Evolutionary conservation across 2,797 vertebrate species (phyloP).

Genomic region (Alectoris magna): DNA sequence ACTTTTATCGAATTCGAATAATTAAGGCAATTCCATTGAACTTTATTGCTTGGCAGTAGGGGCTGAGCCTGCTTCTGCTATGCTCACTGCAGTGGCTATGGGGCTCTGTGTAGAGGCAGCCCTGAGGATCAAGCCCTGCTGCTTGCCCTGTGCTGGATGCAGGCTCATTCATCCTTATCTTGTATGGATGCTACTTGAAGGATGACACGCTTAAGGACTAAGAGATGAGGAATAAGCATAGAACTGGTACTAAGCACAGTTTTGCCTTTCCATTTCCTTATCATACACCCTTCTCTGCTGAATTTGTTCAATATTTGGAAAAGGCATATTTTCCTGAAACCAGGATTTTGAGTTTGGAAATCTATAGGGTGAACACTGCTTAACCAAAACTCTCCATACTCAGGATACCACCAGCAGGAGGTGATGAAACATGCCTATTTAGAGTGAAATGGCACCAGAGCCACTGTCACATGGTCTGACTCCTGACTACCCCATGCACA

Average conservation of each 20-base stretch:
- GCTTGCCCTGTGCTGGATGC: not conserved
- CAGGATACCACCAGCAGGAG: not conserved
- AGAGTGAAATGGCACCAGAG: not conserved
- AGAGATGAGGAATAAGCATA: not conserved
- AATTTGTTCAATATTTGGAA: not conserved
- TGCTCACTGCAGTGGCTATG: accelerated
- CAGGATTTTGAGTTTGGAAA: not conserved
- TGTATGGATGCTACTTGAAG: not conserved
- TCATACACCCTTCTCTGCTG: not conserved
- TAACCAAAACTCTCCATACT: not conserved
- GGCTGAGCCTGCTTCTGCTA: not conserved
- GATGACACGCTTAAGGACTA: not conserved
- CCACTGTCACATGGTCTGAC: not conserved
- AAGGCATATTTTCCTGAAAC: not conserved
- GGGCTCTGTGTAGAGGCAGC: not conserved
- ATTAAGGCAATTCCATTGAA: not conserved
- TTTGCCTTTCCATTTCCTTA: not conserved
- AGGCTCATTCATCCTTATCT: not conserved
- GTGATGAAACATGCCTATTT: not conserved
- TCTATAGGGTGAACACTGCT: not conserved
- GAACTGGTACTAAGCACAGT: not conserved
- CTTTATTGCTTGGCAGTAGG: not conserved
- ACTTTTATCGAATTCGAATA: not conserved
- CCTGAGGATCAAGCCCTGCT: accelerated
- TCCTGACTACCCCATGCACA: not conserved